Evolutionary conservation across 1,140 invertebrate genomes (phyloP).

Genomic region (Zaprionus ghesquierei): DNA sequence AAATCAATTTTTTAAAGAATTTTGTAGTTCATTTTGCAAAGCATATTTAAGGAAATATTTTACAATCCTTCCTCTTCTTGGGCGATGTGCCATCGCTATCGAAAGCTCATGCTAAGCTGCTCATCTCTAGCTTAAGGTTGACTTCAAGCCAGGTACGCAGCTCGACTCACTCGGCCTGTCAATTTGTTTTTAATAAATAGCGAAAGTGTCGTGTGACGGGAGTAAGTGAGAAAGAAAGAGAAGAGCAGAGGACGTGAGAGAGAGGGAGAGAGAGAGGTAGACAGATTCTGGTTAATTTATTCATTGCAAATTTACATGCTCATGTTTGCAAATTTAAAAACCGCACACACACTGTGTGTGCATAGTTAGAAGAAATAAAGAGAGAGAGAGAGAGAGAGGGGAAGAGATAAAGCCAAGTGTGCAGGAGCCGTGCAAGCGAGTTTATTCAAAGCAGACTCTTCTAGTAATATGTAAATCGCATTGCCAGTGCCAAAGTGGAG

Average conservation of each 20-base stretch:
- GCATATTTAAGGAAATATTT: too few species aligned
- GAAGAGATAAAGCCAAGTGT: slow-evolving; percentile 18
- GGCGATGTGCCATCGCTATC: not conserved
- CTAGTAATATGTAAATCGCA: slow-evolving; percentile 75
- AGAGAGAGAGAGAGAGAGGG: slow-evolving; percentile 3
- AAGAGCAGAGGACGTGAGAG: not conserved
- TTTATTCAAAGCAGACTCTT: slow-evolving; percentile 77
- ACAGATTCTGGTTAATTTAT: slow-evolving; percentile 71
- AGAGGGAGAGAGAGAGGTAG: not conserved
- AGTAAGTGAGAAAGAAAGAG: too few species aligned
- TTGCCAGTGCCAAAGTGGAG: slow-evolving; percentile 49
- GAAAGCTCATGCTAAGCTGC: not conserved
- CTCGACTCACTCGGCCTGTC: slow-evolving; percentile 20
- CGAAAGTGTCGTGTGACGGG: slow-evolving; percentile 65
- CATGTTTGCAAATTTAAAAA: slow-evolving; percentile 80
- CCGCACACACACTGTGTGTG: slow-evolving; percentile 42
- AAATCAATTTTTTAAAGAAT: not conserved
- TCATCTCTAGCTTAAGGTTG: not conserved
- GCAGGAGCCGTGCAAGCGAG: too few species aligned
- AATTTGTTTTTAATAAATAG: slow-evolving; percentile 76
- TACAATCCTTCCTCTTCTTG: too few species aligned
- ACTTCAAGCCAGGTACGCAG: not conserved
- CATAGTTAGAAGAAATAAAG: slow-evolving; percentile 10
- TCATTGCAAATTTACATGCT: slow-evolving; percentile 79
- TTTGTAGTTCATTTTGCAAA: too few species aligned